Percentiles rank a stretch among this genome's conserved stretches.
phyloP scores from a whole-genome alignment of 92 coral and sea anemone genomes.

The Parazoanthus atlanticus region DNA sequence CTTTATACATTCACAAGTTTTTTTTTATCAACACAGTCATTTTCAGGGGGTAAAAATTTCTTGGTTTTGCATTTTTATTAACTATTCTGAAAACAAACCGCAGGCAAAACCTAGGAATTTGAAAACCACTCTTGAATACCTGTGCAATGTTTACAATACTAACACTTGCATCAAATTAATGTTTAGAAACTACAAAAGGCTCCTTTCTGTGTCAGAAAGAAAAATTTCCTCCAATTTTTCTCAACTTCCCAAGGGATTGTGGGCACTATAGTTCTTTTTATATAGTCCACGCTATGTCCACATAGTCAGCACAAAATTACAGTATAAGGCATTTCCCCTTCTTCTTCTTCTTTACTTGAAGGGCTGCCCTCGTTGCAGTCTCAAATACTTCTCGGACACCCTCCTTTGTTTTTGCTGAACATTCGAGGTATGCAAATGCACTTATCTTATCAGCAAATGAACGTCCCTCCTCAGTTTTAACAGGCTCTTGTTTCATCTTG shows the following conservation, averaged over 20 bases:
- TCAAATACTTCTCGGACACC: constrained; percentile 92
- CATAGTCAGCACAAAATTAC: constrained; percentile 54
- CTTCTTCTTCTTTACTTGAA: constrained; percentile 81
- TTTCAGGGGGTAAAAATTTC: constrained; percentile 10
- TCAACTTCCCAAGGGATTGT: not conserved
- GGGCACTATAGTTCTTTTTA: constrained; percentile 10
- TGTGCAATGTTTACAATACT: constrained; percentile 61
- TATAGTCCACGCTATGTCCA: not conserved
- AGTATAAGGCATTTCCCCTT: constrained; percentile 75
- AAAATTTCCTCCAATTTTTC: constrained; percentile 8
- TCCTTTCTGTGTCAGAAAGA: constrained; percentile 54
- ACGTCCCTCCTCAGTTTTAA: constrained; percentile 82
- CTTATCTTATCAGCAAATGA: constrained; percentile 78
- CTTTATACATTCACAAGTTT: constrained; percentile 36
- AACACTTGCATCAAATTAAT: constrained; percentile 68
- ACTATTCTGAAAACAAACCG: constrained; percentile 5
- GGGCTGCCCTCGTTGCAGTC: constrained; percentile 90
- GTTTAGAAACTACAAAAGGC: constrained; percentile 51
- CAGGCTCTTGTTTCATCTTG: constrained; percentile 98
- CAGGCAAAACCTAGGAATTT: constrained; percentile 28
- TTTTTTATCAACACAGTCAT: constrained; percentile 35
- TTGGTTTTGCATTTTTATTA: constrained; percentile 6
- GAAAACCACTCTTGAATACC: not conserved
- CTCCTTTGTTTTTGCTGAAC: constrained; percentile 98
- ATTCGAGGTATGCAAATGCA: constrained; percentile 88